Percentiles rank a stretch among this genome's conserved stretches.
Conservation (phyloP, 2,113 vertebrate species). For the Aptenodytes forsteri region DNA sequence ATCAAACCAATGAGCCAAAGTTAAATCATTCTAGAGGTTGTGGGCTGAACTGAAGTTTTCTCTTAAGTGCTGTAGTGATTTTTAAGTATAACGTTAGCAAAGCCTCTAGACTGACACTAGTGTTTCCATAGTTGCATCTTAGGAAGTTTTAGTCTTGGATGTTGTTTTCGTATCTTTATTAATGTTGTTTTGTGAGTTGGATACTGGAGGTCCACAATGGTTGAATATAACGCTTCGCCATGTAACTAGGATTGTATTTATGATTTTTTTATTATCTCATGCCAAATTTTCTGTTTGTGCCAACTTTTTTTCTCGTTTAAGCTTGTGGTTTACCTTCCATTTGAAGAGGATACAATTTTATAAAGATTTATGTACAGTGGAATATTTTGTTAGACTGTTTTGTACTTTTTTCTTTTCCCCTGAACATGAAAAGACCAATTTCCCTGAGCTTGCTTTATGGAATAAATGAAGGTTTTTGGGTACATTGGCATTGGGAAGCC, state of each 20-base stretch:
- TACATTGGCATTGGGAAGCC: neutral
- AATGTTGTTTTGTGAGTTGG: neutral
- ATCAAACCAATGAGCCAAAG: neutral
- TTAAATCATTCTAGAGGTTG: neutral
- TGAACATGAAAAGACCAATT: neutral
- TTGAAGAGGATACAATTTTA: neutral
- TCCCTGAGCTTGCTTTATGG: neutral
- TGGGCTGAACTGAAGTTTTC: neutral
- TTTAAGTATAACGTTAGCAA: neutral
- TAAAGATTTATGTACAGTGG: neutral
- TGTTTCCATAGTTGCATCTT: neutral
- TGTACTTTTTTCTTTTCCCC: neutral
- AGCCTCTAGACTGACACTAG: neutral
- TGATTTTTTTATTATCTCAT: neutral
- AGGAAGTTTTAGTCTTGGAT: neutral
- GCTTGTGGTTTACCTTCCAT: neutral
- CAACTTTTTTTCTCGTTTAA: neutral
- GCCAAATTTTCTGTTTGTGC: neutral
- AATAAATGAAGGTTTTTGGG: neutral
- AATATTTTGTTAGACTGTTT: neutral
- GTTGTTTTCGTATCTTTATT: neutral
- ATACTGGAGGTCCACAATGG: neutral
- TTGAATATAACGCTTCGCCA: neutral
- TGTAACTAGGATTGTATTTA: neutral
- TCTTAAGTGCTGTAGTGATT: neutral